Percentiles rank a stretch among this genome's conserved stretches.
These are phyloP conservation scores for Holothuria scabra DNA, from an alignment of 53 echinoderm and acorn worm genomes.

Conservation along the genomic window DNA sequence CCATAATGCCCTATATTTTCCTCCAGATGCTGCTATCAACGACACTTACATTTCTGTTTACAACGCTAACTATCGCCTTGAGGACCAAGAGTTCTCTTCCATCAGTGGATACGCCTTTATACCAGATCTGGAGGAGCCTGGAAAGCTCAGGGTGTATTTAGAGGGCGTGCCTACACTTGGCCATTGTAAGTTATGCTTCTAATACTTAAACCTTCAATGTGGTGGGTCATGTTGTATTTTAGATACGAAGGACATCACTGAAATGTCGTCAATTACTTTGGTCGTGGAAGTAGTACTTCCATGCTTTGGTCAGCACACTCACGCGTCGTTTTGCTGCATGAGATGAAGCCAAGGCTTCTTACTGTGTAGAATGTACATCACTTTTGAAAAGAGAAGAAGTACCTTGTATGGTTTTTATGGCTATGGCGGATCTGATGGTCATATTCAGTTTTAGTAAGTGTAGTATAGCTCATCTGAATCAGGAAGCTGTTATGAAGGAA, in stretches of 20 bases:
- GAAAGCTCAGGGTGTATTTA: slow-evolving; percentile 74
- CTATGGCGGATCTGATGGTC: too few relatives aligned
- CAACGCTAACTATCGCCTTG: slow-evolving; percentile 64
- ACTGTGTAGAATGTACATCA: too few relatives aligned
- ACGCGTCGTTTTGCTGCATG: too few relatives aligned
- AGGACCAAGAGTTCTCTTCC: slow-evolving; percentile 44
- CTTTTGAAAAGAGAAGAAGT: too few relatives aligned
- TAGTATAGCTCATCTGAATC: too few relatives aligned
- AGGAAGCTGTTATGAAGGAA: too few relatives aligned
- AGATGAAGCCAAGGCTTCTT: too few relatives aligned
- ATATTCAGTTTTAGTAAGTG: too few relatives aligned
- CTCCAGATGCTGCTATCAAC: slow-evolving; percentile 66
- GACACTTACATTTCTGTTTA: slow-evolving; percentile 67
- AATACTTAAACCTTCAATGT: neutral
- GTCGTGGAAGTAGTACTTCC: too few relatives aligned
- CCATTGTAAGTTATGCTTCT: slow-evolving; percentile 68
- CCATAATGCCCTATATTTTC: neutral
- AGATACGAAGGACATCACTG: neutral
- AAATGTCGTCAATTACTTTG: too few relatives aligned
- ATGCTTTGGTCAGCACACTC: too few relatives aligned
- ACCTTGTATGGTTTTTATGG: too few relatives aligned
- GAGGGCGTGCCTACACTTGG: slow-evolving; percentile 83
- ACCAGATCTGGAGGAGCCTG: slow-evolving; percentile 66
- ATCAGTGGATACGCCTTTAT: slow-evolving; percentile 79
- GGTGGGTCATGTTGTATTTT: neutral